Conservation (phyloP, 2,113 vertebrate species). For the Nesogale talazaci region DNA sequence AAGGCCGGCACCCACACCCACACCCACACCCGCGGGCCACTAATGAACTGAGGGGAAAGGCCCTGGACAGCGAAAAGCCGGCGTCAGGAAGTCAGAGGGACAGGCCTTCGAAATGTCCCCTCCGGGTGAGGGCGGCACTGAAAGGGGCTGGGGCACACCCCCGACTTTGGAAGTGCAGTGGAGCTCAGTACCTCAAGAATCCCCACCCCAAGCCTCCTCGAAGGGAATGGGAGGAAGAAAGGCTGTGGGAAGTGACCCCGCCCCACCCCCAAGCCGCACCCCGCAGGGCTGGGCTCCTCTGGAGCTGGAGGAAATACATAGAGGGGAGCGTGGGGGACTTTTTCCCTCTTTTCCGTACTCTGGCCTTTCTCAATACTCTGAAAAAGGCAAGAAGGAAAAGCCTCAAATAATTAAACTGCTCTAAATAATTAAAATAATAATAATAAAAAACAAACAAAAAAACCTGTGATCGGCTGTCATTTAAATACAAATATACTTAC, state of each 20-base stretch:
- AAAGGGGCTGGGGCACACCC: not conserved
- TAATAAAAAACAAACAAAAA: constrained; percentile 11
- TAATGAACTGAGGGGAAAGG: not conserved
- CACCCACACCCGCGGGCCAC: not conserved
- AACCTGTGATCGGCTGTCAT: constrained; percentile 82
- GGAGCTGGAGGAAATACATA: too few relatives aligned
- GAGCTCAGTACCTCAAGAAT: constrained; percentile 5
- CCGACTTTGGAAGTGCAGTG: not conserved
- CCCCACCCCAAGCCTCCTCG: not conserved
- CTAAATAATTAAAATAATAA: constrained; percentile 84
- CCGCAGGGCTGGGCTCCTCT: not conserved
- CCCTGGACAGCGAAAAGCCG: not conserved
- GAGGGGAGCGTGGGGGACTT: not conserved
- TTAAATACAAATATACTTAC: constrained; percentile 99
- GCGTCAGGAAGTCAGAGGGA: constrained; percentile 3
- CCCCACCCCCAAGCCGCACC: not conserved
- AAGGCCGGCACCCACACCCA: not conserved
- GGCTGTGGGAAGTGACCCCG: not conserved
- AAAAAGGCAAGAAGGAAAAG: constrained; percentile 51
- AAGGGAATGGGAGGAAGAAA: not conserved
- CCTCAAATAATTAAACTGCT: constrained; percentile 75
- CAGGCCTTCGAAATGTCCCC: not conserved
- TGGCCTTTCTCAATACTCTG: not conserved
- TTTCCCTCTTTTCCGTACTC: not conserved
- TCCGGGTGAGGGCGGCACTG: not conserved